Conservation (phyloP, 2,888 invertebrate species). For the Amblyjoppa proteus region DNA sequence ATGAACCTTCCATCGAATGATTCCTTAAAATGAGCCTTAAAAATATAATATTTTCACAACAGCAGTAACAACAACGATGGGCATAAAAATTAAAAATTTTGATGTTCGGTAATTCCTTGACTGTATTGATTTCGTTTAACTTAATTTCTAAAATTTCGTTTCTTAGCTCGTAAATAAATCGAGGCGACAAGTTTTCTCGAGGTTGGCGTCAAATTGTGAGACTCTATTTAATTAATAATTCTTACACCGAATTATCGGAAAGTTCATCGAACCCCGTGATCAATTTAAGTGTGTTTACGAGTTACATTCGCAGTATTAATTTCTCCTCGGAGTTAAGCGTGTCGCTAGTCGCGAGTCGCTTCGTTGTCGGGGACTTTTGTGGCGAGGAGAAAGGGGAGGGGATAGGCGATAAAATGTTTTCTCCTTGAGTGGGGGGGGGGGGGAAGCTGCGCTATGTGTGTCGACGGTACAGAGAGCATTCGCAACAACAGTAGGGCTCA, state of each 20-base stretch:
- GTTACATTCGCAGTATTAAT: slow-evolving; percentile 14
- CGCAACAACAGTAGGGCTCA: not conserved
- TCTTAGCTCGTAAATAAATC: not conserved
- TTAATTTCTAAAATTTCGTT: too few species aligned
- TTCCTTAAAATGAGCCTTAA: not conserved
- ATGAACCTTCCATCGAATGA: too few species aligned
- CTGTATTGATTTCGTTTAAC: too few species aligned
- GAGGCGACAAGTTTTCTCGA: not conserved
- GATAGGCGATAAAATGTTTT: slow-evolving; percentile 44
- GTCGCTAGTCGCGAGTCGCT: slow-evolving; percentile 5
- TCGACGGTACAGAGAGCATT: not conserved
- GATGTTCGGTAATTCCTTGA: too few species aligned
- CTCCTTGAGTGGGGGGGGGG: slow-evolving; percentile 47
- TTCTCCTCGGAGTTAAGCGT: slow-evolving; percentile 20
- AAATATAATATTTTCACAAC: too few species aligned
- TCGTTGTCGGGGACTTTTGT: not conserved
- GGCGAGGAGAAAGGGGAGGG: not conserved
- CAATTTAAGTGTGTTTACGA: slow-evolving; percentile 28
- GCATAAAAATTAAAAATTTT: too few species aligned
- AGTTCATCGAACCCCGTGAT: slow-evolving; percentile 10
- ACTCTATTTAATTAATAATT: slow-evolving; percentile 42
- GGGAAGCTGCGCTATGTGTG: slow-evolving; percentile 16
- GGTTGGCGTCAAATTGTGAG: not conserved
- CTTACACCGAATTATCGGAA: not conserved
- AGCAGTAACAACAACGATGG: too few species aligned